phyloP scores from a whole-genome alignment of 2,797 vertebrate genomes.

The Pterois miles region DNA sequence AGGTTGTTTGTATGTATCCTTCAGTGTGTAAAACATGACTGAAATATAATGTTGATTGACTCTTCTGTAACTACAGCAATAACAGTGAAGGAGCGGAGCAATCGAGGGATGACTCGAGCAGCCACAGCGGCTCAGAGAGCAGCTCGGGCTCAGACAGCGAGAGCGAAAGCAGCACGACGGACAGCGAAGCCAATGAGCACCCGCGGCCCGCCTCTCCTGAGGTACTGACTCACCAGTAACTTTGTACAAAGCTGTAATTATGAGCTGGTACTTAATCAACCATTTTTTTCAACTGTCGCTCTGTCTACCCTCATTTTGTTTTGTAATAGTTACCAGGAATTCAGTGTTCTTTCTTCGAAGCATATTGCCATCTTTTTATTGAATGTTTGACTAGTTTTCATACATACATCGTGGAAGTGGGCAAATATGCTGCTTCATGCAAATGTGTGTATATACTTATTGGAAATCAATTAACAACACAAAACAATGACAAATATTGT shows the following conservation, averaged over 20 bases:
- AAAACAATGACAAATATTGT: too few species aligned
- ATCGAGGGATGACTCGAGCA: conserved; percentile 95
- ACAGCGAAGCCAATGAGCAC: conserved; percentile 96
- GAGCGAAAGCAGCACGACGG: conserved; percentile 97
- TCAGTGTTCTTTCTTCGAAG: neutral
- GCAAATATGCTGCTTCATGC: too few species aligned
- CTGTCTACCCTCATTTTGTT: neutral
- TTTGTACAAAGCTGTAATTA: neutral
- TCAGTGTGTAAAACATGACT: neutral
- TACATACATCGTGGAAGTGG: neutral
- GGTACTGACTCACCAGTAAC: conserved; percentile 74
- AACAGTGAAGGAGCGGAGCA: conserved; percentile 95
- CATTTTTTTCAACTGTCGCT: neutral
- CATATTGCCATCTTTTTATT: neutral
- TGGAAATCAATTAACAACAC: too few species aligned
- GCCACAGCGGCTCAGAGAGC: conserved; percentile 97
- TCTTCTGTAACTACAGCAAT: conserved; percentile 78
- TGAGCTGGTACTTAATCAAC: neutral
- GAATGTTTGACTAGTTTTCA: neutral
- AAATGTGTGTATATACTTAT: too few species aligned
- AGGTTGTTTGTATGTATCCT: neutral
- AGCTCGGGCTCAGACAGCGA: conserved; percentile 98
- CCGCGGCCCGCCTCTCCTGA: conserved; percentile 92
- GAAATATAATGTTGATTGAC: neutral
- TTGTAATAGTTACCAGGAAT: neutral